Conservation (phyloP, 2,113 vertebrate species). For the Cettia cetti region DNA sequence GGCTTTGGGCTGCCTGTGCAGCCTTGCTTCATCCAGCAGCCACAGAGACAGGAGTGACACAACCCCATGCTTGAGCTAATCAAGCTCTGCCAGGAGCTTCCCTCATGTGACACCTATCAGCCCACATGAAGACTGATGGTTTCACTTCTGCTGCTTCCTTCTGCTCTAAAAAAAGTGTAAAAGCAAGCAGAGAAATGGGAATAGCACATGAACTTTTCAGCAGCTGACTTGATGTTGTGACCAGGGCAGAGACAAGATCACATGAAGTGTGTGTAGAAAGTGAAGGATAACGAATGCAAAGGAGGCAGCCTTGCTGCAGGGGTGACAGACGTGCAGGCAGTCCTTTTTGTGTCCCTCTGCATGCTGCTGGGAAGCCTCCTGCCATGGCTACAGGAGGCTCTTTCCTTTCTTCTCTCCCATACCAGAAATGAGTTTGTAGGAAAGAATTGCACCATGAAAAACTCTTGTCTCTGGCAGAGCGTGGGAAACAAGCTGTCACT, state of each 20-base stretch:
- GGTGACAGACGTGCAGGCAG: not conserved
- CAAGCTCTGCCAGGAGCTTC: not conserved
- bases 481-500: not conserved
- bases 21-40: not conserved
- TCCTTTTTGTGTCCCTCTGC: not conserved
- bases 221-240: not conserved
- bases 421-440: not conserved
- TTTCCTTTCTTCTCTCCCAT: not conserved
- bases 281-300: not conserved
- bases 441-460: not conserved
- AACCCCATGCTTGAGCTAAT: not conserved
- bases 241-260: not conserved
- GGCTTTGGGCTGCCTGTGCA: not conserved
- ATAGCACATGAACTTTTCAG: not conserved
- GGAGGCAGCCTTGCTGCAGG: not conserved
- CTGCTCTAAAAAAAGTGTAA: not conserved
- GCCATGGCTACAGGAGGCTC: no score
- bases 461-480: not conserved
- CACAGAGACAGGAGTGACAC: not conserved
- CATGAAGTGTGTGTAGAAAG: not conserved
- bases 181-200: not conserved
- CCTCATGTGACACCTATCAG: fast-evolving
- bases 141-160: not conserved
- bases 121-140: not conserved
- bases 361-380: no score